Evolutionary conservation across 1,140 invertebrate species (phyloP), one percentile per base, ranked within the genome.

Genomic region (Drosophila guanche): DNA sequence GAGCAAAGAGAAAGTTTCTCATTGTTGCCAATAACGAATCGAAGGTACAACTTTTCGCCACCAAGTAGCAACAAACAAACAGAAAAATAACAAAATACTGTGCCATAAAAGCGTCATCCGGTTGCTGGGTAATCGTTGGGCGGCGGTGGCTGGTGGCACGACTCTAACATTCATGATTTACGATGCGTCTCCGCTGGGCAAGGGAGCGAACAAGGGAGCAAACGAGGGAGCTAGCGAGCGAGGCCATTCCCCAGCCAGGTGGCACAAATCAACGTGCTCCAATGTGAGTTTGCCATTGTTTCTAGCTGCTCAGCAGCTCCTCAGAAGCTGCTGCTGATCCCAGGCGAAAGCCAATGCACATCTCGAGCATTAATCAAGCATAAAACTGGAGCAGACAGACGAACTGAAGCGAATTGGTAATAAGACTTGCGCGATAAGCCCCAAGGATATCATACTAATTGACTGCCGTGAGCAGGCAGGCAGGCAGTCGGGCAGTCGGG

Each of bases 151-250:
- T 58, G 68, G 52, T 55, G 62, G 52, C 25, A 54, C 51, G 63
- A 86, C 62, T 77, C 80, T 76, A 50, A 80, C 67, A 73, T 80
- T 81, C 60, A 86, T 86, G 81, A 85, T 85, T 85, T 85, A 85
- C 81, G 81, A 85, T 75, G 76, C 56, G 69, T 57, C 54, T 79
- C 56, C 55, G 57, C 23, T 50, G 50, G 61, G 47, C 68, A n/a
- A 58, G 4, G 10, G 27, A 6, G 27, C 27, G 25, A 27, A 27
- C 25, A n/a, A n/a, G n/a, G n/a, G 16, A 20, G 0, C 16, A 20
- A 20, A 20, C 16, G 16, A 20, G 16, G 16, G 25, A 5, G 25
- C 25, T 8, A 12, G 33, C 33, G 8, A 3, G 42, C 46, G 45
- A 23, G 55, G 50, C 68, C 70, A 86, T 70, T 85, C 81, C 81